Conservation (phyloP, 92 coral and sea anemone genomes). For the Diadumene lineata region DNA sequence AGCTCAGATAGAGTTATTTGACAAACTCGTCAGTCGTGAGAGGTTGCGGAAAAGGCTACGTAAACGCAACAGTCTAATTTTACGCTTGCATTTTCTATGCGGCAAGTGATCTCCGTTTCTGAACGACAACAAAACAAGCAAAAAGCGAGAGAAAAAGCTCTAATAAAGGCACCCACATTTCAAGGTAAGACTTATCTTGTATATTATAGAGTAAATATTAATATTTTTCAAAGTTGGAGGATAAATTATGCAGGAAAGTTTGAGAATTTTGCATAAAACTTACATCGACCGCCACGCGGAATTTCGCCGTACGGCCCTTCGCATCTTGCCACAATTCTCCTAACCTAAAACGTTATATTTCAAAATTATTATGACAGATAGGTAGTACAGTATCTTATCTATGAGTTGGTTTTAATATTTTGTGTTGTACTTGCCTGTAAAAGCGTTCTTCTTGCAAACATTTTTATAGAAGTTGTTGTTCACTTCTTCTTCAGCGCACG, state of each 20-base stretch:
- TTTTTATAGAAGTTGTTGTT: background rate
- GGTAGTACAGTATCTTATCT: background rate
- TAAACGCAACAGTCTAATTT: background rate
- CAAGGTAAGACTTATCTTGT: conserved; percentile 5
- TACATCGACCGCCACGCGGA: conserved; percentile 38
- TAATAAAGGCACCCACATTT: background rate
- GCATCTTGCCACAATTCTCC: conserved; percentile 40
- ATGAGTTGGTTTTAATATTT: background rate
- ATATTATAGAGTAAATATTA: background rate
- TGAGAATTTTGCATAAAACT: conserved; percentile 13
- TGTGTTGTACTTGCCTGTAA: conserved; percentile 18
- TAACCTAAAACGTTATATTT: conserved; percentile 12
- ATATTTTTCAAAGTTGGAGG: background rate
- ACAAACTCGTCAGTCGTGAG: background rate
- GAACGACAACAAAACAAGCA: background rate
- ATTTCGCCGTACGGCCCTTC: conserved; percentile 18
- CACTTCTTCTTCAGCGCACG: background rate
- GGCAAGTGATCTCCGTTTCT: no score
- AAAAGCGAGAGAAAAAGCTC: background rate
- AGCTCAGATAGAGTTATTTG: background rate
- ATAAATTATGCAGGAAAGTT: background rate
- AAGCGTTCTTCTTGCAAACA: conserved; percentile 46
- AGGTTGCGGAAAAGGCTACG: background rate
- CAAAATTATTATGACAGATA: background rate
- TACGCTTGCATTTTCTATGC: no score